Base-by-base conservation (phyloP, 2,113 vertebrate species). In the Triplophysa dalaica region DNA sequence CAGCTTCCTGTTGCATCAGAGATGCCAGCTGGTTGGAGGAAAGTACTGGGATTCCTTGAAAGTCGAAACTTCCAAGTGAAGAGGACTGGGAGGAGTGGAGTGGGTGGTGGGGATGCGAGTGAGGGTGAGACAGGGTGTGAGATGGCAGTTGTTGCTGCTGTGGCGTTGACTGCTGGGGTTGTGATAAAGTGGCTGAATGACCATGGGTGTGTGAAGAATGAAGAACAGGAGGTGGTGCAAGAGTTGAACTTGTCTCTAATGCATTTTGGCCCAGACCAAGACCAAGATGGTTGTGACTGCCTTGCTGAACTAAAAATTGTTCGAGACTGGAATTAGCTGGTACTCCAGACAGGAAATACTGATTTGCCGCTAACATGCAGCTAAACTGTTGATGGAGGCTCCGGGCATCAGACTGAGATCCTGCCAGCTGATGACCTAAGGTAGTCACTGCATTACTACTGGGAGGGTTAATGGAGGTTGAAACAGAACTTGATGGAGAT, bases 371-470 rank as follows among this genome's bases (percentile, higher is more conserved):
- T 87, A 94, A 84, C 93, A 94, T 94, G 89, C 93, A 94, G 85
- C 93, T 94, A 87, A 94, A 94, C 65, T 94, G 93, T 90, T 94
- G 93, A 86, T 94, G 93, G 86, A 94, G 90, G 88, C 92, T 94
- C 10, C 92, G 91, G 78, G 93, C 92, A 86, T 94, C 93, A 87
- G 92, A 92, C 86, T 93, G 92, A 85, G 91, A 87, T 78, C 93
- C 92, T 85, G 92, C 90, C 74, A 93, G 85, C 79, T 93, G 92
- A 88, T 94, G 92, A 78, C 93, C 91, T 86, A 94, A 73, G 19
- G 93, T 92, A 76, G 91, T 93, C 85, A 94, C 92, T 85, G 92
- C 86, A 89, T 91, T 94, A 89, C 90, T 93, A 86, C 92, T 93
- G 73, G 92, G 81, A 67, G 91, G 90, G 81, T 91, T 93, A 81